A percentile compares a stretch with the other conserved stretches of the same genome.
phyloP scores from a whole-genome alignment of 23 tunicate species.

The Ciona savignyi region DNA sequence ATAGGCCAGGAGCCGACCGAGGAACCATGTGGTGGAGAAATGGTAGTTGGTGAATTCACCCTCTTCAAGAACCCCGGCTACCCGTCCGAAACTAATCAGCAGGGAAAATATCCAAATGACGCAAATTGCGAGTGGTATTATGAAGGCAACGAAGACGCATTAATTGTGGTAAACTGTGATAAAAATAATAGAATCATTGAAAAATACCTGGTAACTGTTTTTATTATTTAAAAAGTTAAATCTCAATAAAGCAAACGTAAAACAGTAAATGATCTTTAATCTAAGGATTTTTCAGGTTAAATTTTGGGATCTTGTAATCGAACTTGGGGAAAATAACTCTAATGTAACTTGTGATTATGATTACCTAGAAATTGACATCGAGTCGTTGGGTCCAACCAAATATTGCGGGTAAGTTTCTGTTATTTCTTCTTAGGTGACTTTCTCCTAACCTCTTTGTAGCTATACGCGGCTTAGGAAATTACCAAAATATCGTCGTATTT shows the following conservation, averaged over 20 bases:
- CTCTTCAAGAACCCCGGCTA: slow-evolving; percentile 52
- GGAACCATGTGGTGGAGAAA: slow-evolving; percentile 61
- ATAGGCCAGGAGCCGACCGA: slow-evolving; percentile 7
- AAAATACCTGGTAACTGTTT: no score
- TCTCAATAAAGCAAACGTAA: no score
- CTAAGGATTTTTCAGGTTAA: background rate
- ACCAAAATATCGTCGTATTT: no score
- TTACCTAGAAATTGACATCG: slow-evolving; percentile 59
- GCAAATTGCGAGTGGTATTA: slow-evolving; percentile 58
- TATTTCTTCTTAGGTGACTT: no score
- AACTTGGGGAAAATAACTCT: slow-evolving; percentile 7
- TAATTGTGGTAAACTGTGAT: slow-evolving; percentile 57
- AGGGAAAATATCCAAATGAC: slow-evolving; percentile 27
- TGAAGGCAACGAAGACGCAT: slow-evolving; percentile 47
- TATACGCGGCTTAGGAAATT: no score
- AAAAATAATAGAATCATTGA: no score
- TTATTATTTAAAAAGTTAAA: no score
- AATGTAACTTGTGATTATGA: slow-evolving; percentile 67
- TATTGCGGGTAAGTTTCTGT: slow-evolving; percentile 91
- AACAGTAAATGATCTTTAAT: no score
- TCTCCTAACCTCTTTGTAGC: no score
- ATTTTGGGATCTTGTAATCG: background rate
- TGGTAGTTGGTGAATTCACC: slow-evolving; percentile 7
- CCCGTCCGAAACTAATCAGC: slow-evolving; percentile 36
- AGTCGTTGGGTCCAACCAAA: slow-evolving; percentile 44